These are phyloP conservation scores for Penaeus chinensis DNA, from an alignment of 1,140 invertebrate species.

Conservation along the genomic window DNA sequence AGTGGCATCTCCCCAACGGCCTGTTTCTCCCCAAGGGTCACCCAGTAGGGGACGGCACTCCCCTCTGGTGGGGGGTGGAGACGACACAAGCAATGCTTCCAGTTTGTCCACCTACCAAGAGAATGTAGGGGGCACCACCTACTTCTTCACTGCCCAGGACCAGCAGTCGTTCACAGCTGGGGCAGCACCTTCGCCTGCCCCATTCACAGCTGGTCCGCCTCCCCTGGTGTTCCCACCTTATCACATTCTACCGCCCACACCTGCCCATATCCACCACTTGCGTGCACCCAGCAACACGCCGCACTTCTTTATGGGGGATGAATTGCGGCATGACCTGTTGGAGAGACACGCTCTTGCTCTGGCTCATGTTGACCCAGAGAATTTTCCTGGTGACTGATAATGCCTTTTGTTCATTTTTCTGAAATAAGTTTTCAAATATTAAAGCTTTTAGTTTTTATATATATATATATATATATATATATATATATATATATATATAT, in stretches of 20 bases:
- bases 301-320: slow-evolving; percentile 81
- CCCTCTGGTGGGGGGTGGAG: slow-evolving; percentile 28
- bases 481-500: too few relatives aligned
- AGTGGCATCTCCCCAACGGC: slow-evolving; percentile 46
- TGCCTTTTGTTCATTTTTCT: neutral
- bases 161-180: slow-evolving; percentile 64
- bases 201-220: slow-evolving; percentile 39
- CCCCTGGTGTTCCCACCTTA: slow-evolving; percentile 55
- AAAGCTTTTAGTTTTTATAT: neutral
- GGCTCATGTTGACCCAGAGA: slow-evolving; percentile 76
- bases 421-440: neutral
- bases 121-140: slow-evolving; percentile 93
- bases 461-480: too few relatives aligned
- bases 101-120: slow-evolving; percentile 61
- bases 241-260: slow-evolving; percentile 58
- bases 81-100: slow-evolving; percentile 39
- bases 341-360: slow-evolving; percentile 81
- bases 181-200: slow-evolving; percentile 67
- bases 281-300: slow-evolving; percentile 65
- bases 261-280: slow-evolving; percentile 58
- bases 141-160: slow-evolving; percentile 81
- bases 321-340: slow-evolving; percentile 80
- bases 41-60: slow-evolving; percentile 45
- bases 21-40: slow-evolving; percentile 56
- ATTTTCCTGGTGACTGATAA: slow-evolving; percentile 72